phyloP scores from a whole-genome alignment of 2,888 invertebrate genomes.

The Polyommatus iphigenia region DNA sequence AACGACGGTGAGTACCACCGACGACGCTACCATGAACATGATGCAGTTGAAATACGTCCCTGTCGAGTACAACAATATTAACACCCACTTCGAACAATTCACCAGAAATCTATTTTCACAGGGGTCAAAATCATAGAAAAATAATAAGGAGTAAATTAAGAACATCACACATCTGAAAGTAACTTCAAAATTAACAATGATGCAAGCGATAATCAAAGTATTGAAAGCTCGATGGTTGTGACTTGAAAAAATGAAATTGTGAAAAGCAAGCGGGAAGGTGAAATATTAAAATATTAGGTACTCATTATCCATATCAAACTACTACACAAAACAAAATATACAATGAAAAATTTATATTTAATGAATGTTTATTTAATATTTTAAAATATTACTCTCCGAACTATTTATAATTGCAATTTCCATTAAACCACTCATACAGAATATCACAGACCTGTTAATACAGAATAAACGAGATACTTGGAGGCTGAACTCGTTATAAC shows the following conservation, averaged over 20 bases:
- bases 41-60: conserved; percentile 99
- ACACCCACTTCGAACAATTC: neutral
- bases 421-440: conserved; percentile 28
- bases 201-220: neutral
- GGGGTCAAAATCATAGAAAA: conserved; percentile 11
- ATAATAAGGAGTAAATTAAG: conserved; percentile 60
- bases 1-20: conserved; percentile 97
- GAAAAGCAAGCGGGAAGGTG: neutral
- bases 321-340: conserved; percentile 1
- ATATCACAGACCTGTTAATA: conserved; percentile 48
- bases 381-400: neutral
- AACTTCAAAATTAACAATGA: neutral
- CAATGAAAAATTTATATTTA: neutral
- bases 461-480: conserved; percentile 71
- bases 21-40: conserved; percentile 99
- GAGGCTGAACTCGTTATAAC: conserved; percentile 61
- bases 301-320: neutral
- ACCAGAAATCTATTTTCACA: neutral
- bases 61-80: conserved; percentile 56
- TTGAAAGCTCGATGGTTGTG: neutral
- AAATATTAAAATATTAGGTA: conserved; percentile 27
- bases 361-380: conserved; percentile 20
- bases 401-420: conserved; percentile 30
- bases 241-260: neutral
- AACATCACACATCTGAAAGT: conserved; percentile 40